phyloP scores from a whole-genome alignment of 92 coral and sea anemone genomes.

The Zoanthus sansibaricus region DNA sequence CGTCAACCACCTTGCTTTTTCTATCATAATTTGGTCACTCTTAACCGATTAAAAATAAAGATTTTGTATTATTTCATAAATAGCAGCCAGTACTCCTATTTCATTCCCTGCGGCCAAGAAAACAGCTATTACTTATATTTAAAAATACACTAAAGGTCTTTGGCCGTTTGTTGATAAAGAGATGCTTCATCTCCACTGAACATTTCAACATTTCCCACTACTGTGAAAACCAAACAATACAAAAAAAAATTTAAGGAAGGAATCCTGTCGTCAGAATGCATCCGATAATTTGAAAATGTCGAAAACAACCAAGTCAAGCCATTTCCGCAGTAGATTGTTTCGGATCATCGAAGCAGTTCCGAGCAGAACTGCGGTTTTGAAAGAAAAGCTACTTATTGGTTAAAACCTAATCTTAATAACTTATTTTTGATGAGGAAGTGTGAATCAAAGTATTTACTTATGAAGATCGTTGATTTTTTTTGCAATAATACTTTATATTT shows the following conservation, averaged over 20 bases:
- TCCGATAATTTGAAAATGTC: background rate
- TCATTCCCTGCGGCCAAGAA: background rate
- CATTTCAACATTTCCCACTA: background rate
- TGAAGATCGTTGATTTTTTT: conserved; percentile 7
- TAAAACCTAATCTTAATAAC: background rate
- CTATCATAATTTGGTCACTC: background rate
- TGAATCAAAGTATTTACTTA: conserved; percentile 18
- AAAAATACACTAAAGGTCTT: background rate
- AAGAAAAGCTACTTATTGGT: background rate
- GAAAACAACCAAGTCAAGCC: background rate
- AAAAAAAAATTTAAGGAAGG: background rate
- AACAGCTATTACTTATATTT: background rate
- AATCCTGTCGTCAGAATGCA: background rate
- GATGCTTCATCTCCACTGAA: background rate
- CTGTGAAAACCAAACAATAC: background rate
- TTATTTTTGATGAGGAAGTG: background rate
- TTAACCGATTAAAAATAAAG: conserved; percentile 4
- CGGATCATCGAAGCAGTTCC: conserved; percentile 6
- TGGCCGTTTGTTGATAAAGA: background rate
- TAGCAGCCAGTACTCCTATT: background rate
- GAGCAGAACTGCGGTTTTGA: background rate
- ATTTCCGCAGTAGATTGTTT: conserved; percentile 16
- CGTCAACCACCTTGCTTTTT: background rate
- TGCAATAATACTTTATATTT: conserved; percentile 15
- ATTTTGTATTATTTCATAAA: background rate